Evolutionary conservation across 2,113 vertebrate genomes (phyloP), one percentile per base, ranked within the genome.

Genomic region (Mola mola): DNA sequence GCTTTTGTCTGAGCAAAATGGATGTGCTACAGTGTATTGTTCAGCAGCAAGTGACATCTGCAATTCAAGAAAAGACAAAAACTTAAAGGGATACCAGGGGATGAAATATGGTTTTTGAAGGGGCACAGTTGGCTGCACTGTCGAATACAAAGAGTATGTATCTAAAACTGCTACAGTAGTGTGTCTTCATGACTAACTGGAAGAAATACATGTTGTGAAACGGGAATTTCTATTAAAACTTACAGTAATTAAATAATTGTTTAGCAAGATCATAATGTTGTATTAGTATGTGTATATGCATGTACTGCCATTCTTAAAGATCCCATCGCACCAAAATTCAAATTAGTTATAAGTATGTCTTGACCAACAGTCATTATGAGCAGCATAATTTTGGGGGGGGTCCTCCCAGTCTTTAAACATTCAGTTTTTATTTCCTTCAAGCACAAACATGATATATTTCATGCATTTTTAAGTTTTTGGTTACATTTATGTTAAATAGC

Each of bases 21-120:
- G 28, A 64, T 47, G 21, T 31, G 46, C 9, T 24, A 26, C 13
- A 29, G 29, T 16, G 3, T 10, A 15, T 4, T 34, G 53, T 63
- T 58, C 28, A 13, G 28, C 31, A 44, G 36, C 10, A 58, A 48
- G 16, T 25, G 17, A 21, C 3, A 59, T 44, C 24, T 48, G 43
- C 29, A 36, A 37, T 57, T 81, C 57, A 42, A n/a, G n/a, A n/a
- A 56, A 17, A 46, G 13, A 21, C 7, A 8, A 24, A 37, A 46
- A 51, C 48, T 36, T 25, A 59, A 53, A 55, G 42, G 17, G 44
- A 28, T 25, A 57, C 2, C 7, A 5, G 22, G 44, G 56, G 31
- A 67, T 25, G 44, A 40, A 58, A 61, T 38, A 36, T 8, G 15
- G 4, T 24, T 73, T 51, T 29, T 16, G n/a, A 10, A 53, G 52